Percentiles rank a stretch among this genome's conserved stretches.
Evolutionary conservation across 2,797 vertebrate genomes (phyloP).

Genomic region (Eutrigla gurnardus): DNA sequence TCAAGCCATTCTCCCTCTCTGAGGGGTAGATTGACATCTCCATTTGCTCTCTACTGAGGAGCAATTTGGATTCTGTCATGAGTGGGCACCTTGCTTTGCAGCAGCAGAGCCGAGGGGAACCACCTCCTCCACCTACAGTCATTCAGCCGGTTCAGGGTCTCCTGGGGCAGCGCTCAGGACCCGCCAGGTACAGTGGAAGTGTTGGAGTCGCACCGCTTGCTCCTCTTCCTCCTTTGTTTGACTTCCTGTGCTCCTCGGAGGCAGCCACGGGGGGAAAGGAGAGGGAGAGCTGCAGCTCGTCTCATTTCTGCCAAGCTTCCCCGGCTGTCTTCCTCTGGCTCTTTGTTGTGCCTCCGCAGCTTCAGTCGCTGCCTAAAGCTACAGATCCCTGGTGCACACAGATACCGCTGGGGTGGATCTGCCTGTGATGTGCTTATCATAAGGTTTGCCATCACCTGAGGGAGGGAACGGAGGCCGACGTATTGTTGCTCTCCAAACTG

Average conservation of each 20-base stretch:
- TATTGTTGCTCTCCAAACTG: constrained; percentile 52
- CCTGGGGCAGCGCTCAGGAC: constrained; percentile 16
- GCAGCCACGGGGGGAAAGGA: constrained; percentile 48
- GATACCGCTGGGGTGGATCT: constrained; percentile 73
- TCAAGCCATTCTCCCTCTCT: constrained; percentile 31
- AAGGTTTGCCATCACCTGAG: constrained; percentile 76
- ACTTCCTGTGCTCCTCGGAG: constrained; percentile 54
- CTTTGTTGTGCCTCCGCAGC: constrained; percentile 74
- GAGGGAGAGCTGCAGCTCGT: constrained; percentile 50
- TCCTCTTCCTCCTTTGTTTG: constrained; percentile 68
- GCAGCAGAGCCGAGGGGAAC: not conserved
- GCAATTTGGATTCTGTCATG: constrained; percentile 41
- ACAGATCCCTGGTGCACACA: constrained; percentile 70
- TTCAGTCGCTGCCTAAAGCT: constrained; percentile 61
- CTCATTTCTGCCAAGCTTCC: constrained; percentile 69
- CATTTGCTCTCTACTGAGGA: constrained; percentile 45
- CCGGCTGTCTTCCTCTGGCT: constrained; percentile 72
- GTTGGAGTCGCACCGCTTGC: constrained; percentile 26
- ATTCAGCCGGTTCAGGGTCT: constrained; percentile 24
- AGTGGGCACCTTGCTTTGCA: constrained; percentile 46
- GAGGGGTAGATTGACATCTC: constrained; percentile 50
- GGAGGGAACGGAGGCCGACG: constrained; percentile 41
- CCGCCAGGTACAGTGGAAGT: constrained; percentile 41
- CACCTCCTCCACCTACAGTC: constrained; percentile 32
- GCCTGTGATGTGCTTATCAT: constrained; percentile 76